phyloP scores from a whole-genome alignment of 2,888 invertebrate genomes.

The Lasioglossum lativentre region DNA sequence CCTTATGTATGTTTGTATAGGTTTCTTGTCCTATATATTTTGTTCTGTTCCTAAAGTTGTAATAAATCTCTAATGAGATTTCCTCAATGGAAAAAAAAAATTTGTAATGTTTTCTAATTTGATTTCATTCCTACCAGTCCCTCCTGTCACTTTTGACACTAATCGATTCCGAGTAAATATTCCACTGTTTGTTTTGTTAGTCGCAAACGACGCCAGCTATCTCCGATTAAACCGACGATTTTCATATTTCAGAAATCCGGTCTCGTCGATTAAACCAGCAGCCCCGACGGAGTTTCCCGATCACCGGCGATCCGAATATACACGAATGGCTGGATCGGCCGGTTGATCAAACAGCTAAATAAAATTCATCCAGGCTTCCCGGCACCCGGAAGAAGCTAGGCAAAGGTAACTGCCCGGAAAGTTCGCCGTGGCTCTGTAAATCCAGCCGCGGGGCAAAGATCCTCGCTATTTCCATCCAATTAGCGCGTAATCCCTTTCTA shows the following conservation, averaged over 20 bases:
- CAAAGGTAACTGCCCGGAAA: slow-evolving; percentile 12
- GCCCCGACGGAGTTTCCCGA: background rate
- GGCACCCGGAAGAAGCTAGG: slow-evolving; percentile 1
- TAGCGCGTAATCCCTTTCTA: slow-evolving; percentile 61
- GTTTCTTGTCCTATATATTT: no score
- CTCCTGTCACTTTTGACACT: no score
- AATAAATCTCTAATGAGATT: no score
- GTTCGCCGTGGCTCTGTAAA: slow-evolving; percentile 33
- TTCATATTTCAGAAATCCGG: background rate
- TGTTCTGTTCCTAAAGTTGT: no score
- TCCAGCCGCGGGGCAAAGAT: slow-evolving; percentile 48
- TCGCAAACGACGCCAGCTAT: no score
- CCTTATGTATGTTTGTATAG: no score
- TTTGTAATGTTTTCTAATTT: no score
- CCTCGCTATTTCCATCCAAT: slow-evolving; percentile 61
- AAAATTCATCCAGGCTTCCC: slow-evolving; percentile 2
- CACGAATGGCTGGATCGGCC: slow-evolving; percentile 3
- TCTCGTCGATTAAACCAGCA: background rate
- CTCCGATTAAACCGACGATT: background rate
- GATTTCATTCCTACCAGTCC: no score
- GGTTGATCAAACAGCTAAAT: slow-evolving; percentile 10
- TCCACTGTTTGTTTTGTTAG: no score
- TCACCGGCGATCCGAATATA: background rate
- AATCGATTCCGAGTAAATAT: no score
- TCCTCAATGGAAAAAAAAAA: no score